Evolutionary conservation across 2,113 vertebrate species (phyloP).

Genomic region (Ancistrus triradiatus): DNA sequence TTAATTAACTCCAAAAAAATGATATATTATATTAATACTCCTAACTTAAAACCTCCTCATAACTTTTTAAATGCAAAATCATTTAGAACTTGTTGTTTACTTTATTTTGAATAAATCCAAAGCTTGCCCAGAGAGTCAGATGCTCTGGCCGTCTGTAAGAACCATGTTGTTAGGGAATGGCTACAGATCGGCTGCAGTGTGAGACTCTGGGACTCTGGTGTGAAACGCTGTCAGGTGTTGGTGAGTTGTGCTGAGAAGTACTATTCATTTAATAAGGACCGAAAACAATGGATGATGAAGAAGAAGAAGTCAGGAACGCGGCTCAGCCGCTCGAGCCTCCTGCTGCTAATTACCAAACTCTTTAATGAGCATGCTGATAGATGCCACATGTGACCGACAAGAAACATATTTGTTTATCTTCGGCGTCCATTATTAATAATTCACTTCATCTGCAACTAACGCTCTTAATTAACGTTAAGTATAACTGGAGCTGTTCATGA

Average conservation of each 20-base stretch:
- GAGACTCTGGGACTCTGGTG: neutral
- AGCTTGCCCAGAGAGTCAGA: neutral
- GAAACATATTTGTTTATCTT: slow-evolving; percentile 89
- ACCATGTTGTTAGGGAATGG: neutral
- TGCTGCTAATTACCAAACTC: slow-evolving; percentile 83
- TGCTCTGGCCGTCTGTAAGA: neutral
- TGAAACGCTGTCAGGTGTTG: slow-evolving; percentile 34
- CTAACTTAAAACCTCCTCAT: too few relatives aligned
- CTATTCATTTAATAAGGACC: slow-evolving; percentile 47
- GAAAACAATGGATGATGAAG: slow-evolving; percentile 45
- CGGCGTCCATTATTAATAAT: slow-evolving; percentile 79
- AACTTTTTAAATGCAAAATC: too few relatives aligned
- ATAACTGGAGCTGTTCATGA: too few relatives aligned
- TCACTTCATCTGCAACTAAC: slow-evolving; percentile 79
- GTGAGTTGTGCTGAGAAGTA: slow-evolving; percentile 69
- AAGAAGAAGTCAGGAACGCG: slow-evolving; percentile 69
- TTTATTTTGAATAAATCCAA: too few relatives aligned
- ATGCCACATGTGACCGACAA: slow-evolving; percentile 85
- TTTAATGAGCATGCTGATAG: slow-evolving; percentile 84
- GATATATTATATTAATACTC: too few relatives aligned
- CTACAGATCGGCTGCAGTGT: neutral
- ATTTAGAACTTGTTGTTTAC: too few relatives aligned
- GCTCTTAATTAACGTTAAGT: slow-evolving; percentile 39
- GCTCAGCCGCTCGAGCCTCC: slow-evolving; percentile 66
- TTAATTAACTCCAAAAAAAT: too few relatives aligned